Evolutionary conservation across 2,888 invertebrate genomes (phyloP).

Genomic region (Hermaeophaga mercurialis): DNA sequence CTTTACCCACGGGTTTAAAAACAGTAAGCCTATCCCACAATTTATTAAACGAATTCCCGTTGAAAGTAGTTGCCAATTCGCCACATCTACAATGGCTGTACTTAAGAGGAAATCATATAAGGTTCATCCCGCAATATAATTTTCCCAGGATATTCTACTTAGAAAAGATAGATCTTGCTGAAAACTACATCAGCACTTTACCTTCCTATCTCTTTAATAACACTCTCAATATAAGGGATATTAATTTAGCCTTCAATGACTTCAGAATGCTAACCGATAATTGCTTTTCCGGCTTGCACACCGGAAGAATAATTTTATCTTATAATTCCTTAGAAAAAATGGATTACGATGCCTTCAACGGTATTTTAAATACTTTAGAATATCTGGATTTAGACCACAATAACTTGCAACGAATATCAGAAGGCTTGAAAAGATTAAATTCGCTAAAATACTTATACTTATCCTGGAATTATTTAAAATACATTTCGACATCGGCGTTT

Average conservation of each 20-base stretch:
- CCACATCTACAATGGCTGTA: slow-evolving; percentile 73
- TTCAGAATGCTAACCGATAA: slow-evolving; percentile 69
- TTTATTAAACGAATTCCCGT: slow-evolving; percentile 71
- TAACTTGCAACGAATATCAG: slow-evolving; percentile 71
- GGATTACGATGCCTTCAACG: slow-evolving; percentile 74
- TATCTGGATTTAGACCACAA: slow-evolving; percentile 85
- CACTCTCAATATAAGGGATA: slow-evolving; percentile 75
- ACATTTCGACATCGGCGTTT: slow-evolving; percentile 67
- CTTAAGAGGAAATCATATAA: slow-evolving; percentile 68
- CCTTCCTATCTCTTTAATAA: slow-evolving; percentile 71
- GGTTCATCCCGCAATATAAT: slow-evolving; percentile 60
- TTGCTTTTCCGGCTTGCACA: slow-evolving; percentile 72
- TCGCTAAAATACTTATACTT: slow-evolving; percentile 81
- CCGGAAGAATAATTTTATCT: slow-evolving; percentile 78
- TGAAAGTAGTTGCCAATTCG: slow-evolving; percentile 66
- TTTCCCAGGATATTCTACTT: slow-evolving; percentile 58
- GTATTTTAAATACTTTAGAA: slow-evolving; percentile 76
- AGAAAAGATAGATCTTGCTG: slow-evolving; percentile 83
- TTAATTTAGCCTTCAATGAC: slow-evolving; percentile 83
- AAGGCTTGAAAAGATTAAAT: slow-evolving; percentile 69
- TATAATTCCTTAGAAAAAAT: slow-evolving; percentile 75
- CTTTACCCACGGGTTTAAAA: slow-evolving; percentile 70
- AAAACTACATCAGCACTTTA: slow-evolving; percentile 76
- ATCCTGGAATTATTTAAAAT: slow-evolving; percentile 76
- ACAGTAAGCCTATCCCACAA: slow-evolving; percentile 77